Base-by-base conservation (phyloP, 2,797 vertebrate species). In the Coilia nasus region DNA sequence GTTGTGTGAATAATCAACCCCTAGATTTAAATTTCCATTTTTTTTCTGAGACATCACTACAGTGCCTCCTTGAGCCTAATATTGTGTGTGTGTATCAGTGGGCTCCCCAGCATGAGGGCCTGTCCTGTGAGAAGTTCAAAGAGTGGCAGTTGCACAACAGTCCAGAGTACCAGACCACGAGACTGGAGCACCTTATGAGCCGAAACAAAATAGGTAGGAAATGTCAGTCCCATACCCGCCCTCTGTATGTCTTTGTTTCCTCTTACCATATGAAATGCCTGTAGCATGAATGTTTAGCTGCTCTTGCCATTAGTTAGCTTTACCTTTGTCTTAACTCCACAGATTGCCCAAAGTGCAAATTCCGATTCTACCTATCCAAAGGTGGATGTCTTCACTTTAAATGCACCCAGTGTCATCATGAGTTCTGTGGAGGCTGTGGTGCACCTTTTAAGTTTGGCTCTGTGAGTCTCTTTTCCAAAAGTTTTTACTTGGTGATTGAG, bases 331-430 rank as follows among this genome's bases (percentile, higher is more conserved):
- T 84, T 57, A 3, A 19, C 85, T 64, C 88, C 67, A 1, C 41
- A 94, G 93, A 94, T 86, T 96, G 96, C 89, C 96, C 96, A 0
- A 89, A 90, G 71, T 96, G 96, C 88, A 94, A 89, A 57, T 90
- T 87, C 47, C 85, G 94, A 67, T 96, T 95, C 93, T 91, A 93
- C 62, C 88, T 96, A 64, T 93, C 94, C 1, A 94, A 86, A 92
- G 96, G 96, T n/a, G 96, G 96, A 0, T 96, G 96, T 87, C 93
- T 96, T 15, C 96, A 96, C 91, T 96, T 96, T 90, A 95, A 90
- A 83, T 96, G 96, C 91, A 92, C 88, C 21, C 95, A 95, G 88
- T 96, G 96, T 90, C 90, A 90, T 41, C 90, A 94, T 57, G 91
- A 96, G 85, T 96, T 96, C 92, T 96, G 96, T 78, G 95, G 95